Conservation (phyloP, 2,113 vertebrate genomes). For the Australoheros scitulus region DNA sequence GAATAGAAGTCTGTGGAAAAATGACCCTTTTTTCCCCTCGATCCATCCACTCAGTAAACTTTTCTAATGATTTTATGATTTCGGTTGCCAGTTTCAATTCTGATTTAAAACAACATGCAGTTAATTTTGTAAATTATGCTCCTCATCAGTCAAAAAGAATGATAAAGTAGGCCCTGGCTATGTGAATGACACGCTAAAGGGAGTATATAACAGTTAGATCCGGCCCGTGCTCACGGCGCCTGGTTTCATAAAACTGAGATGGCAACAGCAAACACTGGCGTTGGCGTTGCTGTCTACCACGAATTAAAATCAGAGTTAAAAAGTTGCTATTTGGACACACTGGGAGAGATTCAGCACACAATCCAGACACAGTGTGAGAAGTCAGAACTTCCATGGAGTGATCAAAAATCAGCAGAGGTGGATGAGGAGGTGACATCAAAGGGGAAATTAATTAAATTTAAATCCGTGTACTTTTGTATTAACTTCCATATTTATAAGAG, state of each 20-base stretch:
- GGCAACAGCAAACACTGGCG: neutral
- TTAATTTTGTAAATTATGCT: fast-evolving
- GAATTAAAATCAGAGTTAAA: neutral
- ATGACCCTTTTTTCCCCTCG: no score
- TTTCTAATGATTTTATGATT: no score
- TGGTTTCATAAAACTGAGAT: neutral
- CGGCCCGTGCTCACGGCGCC: neutral
- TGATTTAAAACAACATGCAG: neutral
- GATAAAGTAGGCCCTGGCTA: neutral
- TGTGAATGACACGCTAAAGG: neutral
- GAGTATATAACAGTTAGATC: neutral
- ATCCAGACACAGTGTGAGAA: neutral
- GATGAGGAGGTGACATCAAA: neutral
- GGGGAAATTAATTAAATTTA: no score
- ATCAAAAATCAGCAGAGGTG: neutral
- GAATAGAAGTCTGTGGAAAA: neutral
- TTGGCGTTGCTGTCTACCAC: neutral
- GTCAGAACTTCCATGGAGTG: neutral
- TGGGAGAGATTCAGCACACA: neutral
- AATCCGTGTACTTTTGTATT: neutral
- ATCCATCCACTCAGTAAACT: no score
- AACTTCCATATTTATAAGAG: neutral
- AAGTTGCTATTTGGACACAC: neutral
- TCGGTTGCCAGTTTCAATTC: neutral
- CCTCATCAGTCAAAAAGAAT: neutral